Conservation (phyloP, 2,113 vertebrate species). For the Anser cygnoides region DNA sequence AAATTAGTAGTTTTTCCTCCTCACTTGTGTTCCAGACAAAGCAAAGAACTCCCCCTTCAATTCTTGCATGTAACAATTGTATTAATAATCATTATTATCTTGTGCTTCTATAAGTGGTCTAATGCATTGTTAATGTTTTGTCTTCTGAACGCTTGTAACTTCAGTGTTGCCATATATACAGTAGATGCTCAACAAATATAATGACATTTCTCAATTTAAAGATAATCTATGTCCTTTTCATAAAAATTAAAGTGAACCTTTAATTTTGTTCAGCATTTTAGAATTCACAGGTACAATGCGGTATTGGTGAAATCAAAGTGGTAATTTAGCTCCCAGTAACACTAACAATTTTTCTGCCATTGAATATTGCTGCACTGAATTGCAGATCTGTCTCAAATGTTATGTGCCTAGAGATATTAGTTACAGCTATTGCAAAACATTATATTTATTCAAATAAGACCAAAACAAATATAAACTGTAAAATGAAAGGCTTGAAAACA, state of each 20-base stretch:
- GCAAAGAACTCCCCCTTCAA: neutral
- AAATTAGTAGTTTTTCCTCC: neutral
- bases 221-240: neutral
- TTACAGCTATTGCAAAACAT: constrained; percentile 25
- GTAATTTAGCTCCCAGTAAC: neutral
- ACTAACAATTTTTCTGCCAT: neutral
- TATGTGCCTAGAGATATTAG: constrained; percentile 8
- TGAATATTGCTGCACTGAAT: neutral
- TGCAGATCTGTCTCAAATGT: neutral
- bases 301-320: neutral
- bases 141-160: neutral
- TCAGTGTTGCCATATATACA: neutral
- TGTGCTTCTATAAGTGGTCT: neutral
- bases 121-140: neutral
- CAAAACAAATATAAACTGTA: constrained; percentile 16
- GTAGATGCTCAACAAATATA: neutral
- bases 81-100: constrained; percentile 2
- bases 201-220: neutral
- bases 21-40: neutral
- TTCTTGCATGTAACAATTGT: neutral
- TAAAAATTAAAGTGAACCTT: constrained; percentile 1
- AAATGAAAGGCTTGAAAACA: constrained; percentile 26
- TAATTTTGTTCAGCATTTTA: neutral
- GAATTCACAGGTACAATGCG: neutral
- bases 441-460: constrained; percentile 41